Percentiles rank a stretch among this genome's conserved stretches.
phyloP scores from a whole-genome alignment of 2,113 vertebrate genomes.

The Chelonoidis abingdonii region DNA sequence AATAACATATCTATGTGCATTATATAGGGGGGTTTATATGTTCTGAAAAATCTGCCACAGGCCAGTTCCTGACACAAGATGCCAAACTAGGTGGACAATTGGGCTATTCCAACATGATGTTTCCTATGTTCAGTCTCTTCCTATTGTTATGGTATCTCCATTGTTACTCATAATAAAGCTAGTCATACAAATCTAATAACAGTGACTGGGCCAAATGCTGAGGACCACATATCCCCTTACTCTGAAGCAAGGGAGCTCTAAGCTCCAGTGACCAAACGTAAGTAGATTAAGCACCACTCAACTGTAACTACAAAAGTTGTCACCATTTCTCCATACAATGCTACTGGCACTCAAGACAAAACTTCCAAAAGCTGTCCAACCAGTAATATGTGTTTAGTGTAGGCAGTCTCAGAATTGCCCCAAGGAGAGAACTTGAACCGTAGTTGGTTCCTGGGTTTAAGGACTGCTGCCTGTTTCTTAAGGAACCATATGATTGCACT shows the following conservation, averaged over 20 bases:
- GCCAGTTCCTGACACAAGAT: not conserved
- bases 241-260: not conserved
- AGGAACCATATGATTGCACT: not conserved
- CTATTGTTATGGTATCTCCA: not conserved
- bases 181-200: not conserved
- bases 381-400: not conserved
- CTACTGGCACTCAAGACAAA: not conserved
- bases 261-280: not conserved
- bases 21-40: not conserved
- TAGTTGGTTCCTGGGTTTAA: not conserved
- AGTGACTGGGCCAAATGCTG: not conserved
- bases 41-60: not conserved
- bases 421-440: not conserved
- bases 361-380: not conserved
- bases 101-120: not conserved
- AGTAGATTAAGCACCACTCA: not conserved
- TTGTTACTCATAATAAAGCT: not conserved
- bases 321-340: not conserved
- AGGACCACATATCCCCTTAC: not conserved
- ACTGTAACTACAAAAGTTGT: not conserved
- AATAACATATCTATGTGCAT: not conserved
- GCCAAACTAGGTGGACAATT: not conserved
- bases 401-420: not conserved
- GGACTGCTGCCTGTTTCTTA: not conserved
- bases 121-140: not conserved